Evolutionary conservation across 2,113 vertebrate genomes (phyloP), one percentile per base, ranked within the genome.

Genomic region (Hystrix cristata): DNA sequence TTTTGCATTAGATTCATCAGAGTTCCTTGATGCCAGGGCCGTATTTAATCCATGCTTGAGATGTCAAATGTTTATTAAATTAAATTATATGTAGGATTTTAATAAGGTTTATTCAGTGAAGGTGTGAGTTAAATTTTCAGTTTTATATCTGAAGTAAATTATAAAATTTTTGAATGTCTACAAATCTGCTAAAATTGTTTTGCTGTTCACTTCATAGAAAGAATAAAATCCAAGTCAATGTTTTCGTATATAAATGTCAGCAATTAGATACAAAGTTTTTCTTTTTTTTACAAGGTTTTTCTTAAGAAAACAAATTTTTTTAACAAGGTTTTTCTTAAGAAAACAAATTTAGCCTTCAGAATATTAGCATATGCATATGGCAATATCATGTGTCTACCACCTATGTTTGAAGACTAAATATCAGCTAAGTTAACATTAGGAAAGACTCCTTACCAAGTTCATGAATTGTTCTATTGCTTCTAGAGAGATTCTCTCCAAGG

Each of bases 231-330:
- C 15, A 59, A 25, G 13, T 59, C 43, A 65, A 0, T 60, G 16
- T 86, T 94, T 97, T 88, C 29, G 93, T 79, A 31, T 74, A 7
- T 81, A 88, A 71, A 86, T 72, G 59, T 67, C 43, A 96, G 34
- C 23, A 92, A 51, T 59, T 1, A 13, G 23, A 13, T 79, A 53
- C 7, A 38, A 38, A 38, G 38, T 38, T 38, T 38, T 38, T 38
- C 38, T 38, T 38, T 38, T 38, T 38, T 38, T 38, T 21, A 53
- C 51, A 14, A 64, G 13, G 0, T 51, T 87, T 92, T 93, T 76
- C 38, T 88, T 81, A 67, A 74, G 48, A 23, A 93, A 64, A 64
- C 31, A 78, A n/a, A 82, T 34, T 72, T 94, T 38, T 38, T 38
- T 38, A 38, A 38, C 38, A 14, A 64, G 13, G 0, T 51, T 87